Conservation (phyloP, 2,113 vertebrate genomes). For the Forbesichthys papilliferus region DNA sequence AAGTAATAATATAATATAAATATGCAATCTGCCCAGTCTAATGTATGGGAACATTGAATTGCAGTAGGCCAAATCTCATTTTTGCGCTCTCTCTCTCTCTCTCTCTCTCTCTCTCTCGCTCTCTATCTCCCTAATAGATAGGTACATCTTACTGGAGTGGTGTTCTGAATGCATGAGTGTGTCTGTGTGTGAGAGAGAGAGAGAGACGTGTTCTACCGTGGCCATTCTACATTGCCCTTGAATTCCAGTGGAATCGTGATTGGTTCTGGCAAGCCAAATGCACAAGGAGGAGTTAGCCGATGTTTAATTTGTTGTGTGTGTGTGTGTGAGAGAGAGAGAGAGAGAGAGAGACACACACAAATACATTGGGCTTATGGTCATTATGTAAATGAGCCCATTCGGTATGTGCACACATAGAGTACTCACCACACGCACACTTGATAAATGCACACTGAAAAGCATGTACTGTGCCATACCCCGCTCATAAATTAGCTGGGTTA, state of each 20-base stretch:
- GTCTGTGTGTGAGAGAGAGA: background rate
- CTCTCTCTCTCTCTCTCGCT: slow-evolving; percentile 2
- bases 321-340: slow-evolving; percentile 8
- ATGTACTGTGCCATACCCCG: too few species aligned
- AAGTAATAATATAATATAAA: too few species aligned
- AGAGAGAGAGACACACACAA: slow-evolving; percentile 28
- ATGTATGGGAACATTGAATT: too few species aligned
- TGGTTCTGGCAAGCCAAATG: slow-evolving; percentile 26
- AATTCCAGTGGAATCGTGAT: slow-evolving; percentile 17
- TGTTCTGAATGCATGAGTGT: too few species aligned
- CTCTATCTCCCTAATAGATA: background rate
- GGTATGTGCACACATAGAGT: background rate
- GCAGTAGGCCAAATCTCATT: background rate
- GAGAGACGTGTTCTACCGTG: background rate
- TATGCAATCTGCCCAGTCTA: too few species aligned
- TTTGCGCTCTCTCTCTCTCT: slow-evolving; percentile 9
- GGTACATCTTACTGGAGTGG: too few species aligned
- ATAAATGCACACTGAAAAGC: background rate
- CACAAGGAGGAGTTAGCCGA: slow-evolving; percentile 23
- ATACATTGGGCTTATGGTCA: slow-evolving; percentile 13
- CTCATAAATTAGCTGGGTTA: too few species aligned
- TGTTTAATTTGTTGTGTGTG: slow-evolving; percentile 12
- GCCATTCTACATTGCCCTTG: background rate
- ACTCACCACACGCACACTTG: background rate
- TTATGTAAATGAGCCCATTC: background rate